A percentile compares a stretch with the other conserved stretches of the same genome.
Conservation (phyloP, 1,140 invertebrate genomes). For the Aphis gossypii region DNA sequence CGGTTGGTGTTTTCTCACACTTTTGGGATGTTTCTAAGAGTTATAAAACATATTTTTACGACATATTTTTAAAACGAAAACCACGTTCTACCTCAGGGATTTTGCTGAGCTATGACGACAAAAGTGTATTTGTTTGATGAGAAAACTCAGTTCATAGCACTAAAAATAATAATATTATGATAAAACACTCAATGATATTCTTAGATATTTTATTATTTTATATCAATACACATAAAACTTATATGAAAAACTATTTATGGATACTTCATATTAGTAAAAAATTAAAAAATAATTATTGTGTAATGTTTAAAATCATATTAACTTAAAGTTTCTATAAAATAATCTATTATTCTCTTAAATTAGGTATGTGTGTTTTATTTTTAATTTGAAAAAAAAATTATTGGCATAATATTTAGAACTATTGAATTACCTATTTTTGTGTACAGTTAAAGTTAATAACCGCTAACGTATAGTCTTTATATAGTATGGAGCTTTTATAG, state of each 20-base stretch:
- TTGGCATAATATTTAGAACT: background rate
- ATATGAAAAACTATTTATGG: background rate
- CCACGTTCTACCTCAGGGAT: conserved; percentile 44
- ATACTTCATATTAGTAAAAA: background rate
- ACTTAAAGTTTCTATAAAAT: background rate
- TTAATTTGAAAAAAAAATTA: background rate
- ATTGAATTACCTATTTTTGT: too few species aligned
- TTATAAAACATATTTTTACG: conserved; percentile 58
- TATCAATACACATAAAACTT: background rate
- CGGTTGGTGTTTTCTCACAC: conserved; percentile 52
- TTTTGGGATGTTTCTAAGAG: conserved; percentile 51
- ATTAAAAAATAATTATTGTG: background rate
- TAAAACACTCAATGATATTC: background rate
- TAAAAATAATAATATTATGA: background rate
- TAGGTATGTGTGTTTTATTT: background rate
- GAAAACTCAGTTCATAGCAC: background rate
- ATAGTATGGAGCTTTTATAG: too few species aligned
- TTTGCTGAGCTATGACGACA: background rate
- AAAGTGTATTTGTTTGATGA: background rate
- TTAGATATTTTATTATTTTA: background rate
- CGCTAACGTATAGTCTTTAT: too few species aligned
- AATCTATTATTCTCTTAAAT: background rate
- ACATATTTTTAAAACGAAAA: conserved; percentile 58
- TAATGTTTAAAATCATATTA: background rate
- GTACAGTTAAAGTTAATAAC: too few species aligned